Conservation (phyloP, 1,140 invertebrate genomes). For the Phthorimaea operculella region DNA sequence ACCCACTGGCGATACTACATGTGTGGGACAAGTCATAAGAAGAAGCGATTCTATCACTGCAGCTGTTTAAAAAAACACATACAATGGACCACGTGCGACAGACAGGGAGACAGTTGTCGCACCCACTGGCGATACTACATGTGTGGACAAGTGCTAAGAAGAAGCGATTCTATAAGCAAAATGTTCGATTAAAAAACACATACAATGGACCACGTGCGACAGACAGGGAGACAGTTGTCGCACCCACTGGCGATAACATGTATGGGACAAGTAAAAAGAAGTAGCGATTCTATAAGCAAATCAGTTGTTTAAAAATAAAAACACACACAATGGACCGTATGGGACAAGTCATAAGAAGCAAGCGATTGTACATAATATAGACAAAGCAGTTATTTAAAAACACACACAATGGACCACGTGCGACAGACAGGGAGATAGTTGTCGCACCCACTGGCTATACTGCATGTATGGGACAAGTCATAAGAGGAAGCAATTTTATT, state of each 20-base stretch:
- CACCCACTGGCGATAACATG: background rate
- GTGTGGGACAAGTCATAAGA: background rate
- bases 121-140: background rate
- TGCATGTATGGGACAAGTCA: too few species aligned
- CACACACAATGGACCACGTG: background rate
- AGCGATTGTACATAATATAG: too few species aligned
- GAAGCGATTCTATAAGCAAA: too few species aligned
- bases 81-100: background rate
- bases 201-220: background rate
- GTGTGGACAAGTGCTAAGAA: background rate
- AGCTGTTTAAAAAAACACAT: background rate
- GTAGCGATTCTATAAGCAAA: too few species aligned
- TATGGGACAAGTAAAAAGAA: background rate
- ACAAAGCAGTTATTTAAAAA: too few species aligned
- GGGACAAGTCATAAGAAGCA: background rate
- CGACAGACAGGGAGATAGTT: background rate
- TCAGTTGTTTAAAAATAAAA: too few species aligned
- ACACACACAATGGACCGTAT: background rate
- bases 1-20: background rate
- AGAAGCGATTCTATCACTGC: too few species aligned
- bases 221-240: background rate
- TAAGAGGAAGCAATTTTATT: too few species aligned
- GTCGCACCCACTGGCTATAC: background rate
- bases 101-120: background rate
- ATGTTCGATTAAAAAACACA: background rate